A percentile compares a stretch with the other conserved stretches of the same genome.
phyloP scores from a whole-genome alignment of 2,888 invertebrate genomes.

The Drosophila pegasa region DNA sequence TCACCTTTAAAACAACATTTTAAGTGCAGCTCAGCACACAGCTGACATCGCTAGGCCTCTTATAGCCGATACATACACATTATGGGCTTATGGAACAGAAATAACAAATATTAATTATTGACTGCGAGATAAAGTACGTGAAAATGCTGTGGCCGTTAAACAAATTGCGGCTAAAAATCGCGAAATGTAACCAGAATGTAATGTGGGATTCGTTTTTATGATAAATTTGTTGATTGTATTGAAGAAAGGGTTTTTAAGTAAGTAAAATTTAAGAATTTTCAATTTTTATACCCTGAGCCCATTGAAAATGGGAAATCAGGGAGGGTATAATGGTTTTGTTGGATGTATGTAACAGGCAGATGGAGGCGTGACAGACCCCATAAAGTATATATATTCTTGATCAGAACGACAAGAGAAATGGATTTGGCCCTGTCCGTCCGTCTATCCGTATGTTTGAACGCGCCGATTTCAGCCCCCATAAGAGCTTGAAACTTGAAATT shows the following conservation, averaged over 20 bases:
- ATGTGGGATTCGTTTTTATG: background rate
- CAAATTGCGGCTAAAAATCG: background rate
- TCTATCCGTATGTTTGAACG: no score
- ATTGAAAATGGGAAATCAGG: no score
- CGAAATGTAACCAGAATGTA: background rate
- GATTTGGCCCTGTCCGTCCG: no score
- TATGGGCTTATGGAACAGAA: constrained; percentile 34
- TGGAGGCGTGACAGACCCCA: no score
- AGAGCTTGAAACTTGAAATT: no score
- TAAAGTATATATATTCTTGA: no score
- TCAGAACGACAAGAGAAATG: no score
- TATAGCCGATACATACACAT: constrained; percentile 47
- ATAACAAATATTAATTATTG: constrained; percentile 22
- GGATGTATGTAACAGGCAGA: no score
- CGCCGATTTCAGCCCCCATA: no score
- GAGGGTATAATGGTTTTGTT: no score
- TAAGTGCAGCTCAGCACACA: constrained; percentile 61
- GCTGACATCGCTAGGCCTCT: constrained; percentile 53
- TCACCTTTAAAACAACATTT: constrained; percentile 50
- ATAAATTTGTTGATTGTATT: background rate
- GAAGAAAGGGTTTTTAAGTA: background rate
- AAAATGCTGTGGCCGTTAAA: background rate
- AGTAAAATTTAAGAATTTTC: no score
- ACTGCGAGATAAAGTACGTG: background rate
- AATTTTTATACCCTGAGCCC: no score